Base-by-base conservation (phyloP, 2,797 vertebrate genomes). In the Botia kubotai region DNA sequence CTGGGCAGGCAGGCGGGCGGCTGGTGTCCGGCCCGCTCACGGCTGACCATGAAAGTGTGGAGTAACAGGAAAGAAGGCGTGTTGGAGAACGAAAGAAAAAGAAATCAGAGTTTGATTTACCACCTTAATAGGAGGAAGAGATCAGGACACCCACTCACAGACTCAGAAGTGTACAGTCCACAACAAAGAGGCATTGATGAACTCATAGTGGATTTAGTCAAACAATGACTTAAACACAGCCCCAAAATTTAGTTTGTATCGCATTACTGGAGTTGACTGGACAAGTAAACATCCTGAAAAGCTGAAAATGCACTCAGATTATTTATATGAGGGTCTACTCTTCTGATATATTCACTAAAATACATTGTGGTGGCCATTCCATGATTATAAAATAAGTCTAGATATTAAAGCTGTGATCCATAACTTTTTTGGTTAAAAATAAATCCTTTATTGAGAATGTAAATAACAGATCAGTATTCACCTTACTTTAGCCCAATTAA, bases 1-100 rank as follows among this genome's bases (percentile, higher is more conserved):
- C 57, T 33, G 77, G 53, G 87, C 82, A 72, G 89, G 90, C 88
- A 90, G 86, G 90, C 86, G 87, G 90, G 75, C 87, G 80, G 79
- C 82, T 53, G 72, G 82, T 84, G 74, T 83, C 82, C 82, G 80
- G 74, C 82, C 93, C 91, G 92, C 93, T 92, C 89, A 82, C 79
- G 90, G 90, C 75, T 84, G 88, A 90, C 86, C 75, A 69, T 46
- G 39, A 60, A 77, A 70, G 58, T 69, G 78, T 74, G 85, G 84
- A 83, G 77, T 79, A 83, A 86, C 85, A 86, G 88, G 86, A 87
- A 87, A 78, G 66, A 74, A 77, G 63, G 70, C 43, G 69, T 69
- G 76, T 33, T 67, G 43, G 69, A 62, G 68, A 81, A 53, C 12
- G 68, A 77, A 77, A 69, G 46, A 79, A 67, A 50, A 46, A 29